phyloP scores from a whole-genome alignment of 2,113 vertebrate species.

The Gulo gulo region DNA sequence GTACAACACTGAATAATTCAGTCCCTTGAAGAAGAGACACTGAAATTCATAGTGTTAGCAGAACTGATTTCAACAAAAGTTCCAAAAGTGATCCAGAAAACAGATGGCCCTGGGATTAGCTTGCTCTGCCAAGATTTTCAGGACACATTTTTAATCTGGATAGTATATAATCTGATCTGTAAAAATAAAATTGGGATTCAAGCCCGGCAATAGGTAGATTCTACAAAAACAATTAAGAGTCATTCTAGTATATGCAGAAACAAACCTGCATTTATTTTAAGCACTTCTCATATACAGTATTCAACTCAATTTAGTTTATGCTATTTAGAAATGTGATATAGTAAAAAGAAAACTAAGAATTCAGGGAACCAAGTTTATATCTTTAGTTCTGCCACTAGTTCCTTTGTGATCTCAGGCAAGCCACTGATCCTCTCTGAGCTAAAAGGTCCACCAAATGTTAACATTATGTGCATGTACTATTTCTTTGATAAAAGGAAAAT shows the following conservation, averaged over 20 bases:
- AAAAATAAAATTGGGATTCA: slow-evolving; percentile 36
- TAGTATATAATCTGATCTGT: slow-evolving; percentile 55
- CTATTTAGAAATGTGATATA: neutral
- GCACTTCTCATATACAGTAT: neutral
- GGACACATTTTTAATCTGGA: slow-evolving; percentile 58
- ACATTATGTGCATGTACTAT: neutral
- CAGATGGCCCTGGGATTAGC: slow-evolving; percentile 58
- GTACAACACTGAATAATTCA: slow-evolving; percentile 72
- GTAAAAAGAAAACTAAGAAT: neutral
- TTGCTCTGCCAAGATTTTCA: slow-evolving; percentile 43
- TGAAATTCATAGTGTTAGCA: slow-evolving; percentile 60
- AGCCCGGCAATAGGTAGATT: neutral
- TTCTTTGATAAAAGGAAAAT: neutral
- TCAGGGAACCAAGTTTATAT: neutral
- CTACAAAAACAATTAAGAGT: slow-evolving; percentile 28
- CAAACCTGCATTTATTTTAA: neutral
- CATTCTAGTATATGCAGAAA: slow-evolving; percentile 26
- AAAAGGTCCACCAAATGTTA: neutral
- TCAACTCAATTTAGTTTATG: neutral
- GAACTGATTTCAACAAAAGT: slow-evolving; percentile 42
- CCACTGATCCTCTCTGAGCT: neutral
- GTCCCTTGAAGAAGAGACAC: slow-evolving; percentile 32
- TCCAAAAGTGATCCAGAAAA: slow-evolving; percentile 52
- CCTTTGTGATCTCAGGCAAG: neutral
- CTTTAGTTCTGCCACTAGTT: neutral